These are phyloP conservation scores for Vulpes ferrilata DNA, from an alignment of 2,113 vertebrate genomes.

Conservation along the genomic window DNA sequence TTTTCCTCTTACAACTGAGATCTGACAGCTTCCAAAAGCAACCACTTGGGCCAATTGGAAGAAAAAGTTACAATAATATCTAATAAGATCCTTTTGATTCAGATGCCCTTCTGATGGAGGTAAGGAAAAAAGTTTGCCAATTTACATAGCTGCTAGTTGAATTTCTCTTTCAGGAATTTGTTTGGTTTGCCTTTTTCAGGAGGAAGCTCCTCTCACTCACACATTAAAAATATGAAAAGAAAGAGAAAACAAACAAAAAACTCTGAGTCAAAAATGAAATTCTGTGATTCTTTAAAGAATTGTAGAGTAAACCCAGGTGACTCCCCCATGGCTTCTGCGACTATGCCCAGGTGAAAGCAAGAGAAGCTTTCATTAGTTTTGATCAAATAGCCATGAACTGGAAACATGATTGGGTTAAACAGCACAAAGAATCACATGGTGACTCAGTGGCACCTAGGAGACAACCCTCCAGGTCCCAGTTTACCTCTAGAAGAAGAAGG, in stretches of 20 bases:
- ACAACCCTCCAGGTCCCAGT: not conserved
- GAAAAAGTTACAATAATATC: not conserved
- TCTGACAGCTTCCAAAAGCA: not conserved
- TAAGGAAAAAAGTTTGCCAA: not conserved
- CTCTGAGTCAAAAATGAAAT: not conserved
- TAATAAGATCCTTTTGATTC: slow-evolving; percentile 2
- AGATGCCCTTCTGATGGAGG: not conserved
- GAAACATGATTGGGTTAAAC: not conserved
- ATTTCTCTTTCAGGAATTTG: slow-evolving; percentile 7
- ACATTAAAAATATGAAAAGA: not conserved
- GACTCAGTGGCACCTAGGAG: not conserved
- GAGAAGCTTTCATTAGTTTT: not conserved
- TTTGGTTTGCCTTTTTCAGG: not conserved
- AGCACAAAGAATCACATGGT: not conserved
- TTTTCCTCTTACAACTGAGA: not conserved
- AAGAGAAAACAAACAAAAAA: not conserved
- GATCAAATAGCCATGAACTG: not conserved
- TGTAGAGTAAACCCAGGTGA: not conserved
- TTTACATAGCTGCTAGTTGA: not conserved
- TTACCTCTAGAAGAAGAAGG: not conserved
- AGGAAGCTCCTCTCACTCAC: not conserved
- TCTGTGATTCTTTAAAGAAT: not conserved
- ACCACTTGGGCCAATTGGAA: not conserved
- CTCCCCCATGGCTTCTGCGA: not conserved
- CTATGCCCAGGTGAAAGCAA: not conserved